phyloP scores from a whole-genome alignment of 2,113 vertebrate species.

The Erythrolamprus reginae region DNA sequence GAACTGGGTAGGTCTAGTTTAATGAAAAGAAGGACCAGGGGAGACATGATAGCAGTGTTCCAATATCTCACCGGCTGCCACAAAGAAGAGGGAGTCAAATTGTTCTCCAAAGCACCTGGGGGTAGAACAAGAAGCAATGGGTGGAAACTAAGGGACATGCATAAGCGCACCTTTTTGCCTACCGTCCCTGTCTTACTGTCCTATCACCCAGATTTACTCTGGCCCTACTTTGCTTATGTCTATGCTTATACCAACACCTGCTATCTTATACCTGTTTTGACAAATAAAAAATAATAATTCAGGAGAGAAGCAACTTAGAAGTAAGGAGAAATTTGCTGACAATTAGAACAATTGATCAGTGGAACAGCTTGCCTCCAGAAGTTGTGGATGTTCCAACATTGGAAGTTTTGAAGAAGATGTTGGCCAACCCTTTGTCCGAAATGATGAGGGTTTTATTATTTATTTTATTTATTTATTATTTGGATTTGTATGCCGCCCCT shows the following conservation, averaged over 20 bases:
- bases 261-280: too few relatives aligned
- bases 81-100: neutral
- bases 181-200: too few relatives aligned
- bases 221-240: too few relatives aligned
- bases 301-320: neutral
- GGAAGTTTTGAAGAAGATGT: neutral
- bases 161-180: too few relatives aligned
- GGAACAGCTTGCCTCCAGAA: neutral
- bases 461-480: too few relatives aligned
- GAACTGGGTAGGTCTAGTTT: neutral
- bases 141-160: too few relatives aligned
- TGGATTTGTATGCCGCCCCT: too few relatives aligned
- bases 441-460: neutral
- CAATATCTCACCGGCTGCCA: neutral
- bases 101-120: neutral
- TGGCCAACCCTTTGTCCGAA: neutral
- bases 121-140: neutral
- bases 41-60: neutral
- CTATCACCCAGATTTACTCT: too few relatives aligned
- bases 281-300: too few relatives aligned
- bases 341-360: neutral
- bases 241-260: too few relatives aligned
- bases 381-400: neutral
- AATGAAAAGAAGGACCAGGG: neutral
- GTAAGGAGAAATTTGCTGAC: neutral